Conservation (phyloP, 2,113 vertebrate species). For the Forbesichthys papilliferus region DNA sequence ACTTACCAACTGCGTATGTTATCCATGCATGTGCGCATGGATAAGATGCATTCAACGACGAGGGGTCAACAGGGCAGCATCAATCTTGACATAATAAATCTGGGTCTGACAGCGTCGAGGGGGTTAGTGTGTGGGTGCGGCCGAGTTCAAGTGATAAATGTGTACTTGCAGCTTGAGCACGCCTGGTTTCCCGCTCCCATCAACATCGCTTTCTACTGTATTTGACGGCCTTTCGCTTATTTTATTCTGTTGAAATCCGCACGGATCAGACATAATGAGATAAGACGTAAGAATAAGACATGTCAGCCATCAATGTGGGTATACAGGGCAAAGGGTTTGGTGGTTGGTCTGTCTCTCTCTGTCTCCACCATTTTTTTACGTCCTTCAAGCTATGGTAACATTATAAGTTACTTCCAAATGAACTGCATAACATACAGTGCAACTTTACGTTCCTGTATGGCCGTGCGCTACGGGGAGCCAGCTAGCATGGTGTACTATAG, state of each 20-base stretch:
- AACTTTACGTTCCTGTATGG: neutral
- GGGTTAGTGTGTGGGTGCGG: conserved; percentile 25
- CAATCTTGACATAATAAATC: conserved; percentile 40
- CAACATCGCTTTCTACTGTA: conserved; percentile 8
- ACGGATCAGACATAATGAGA: conserved; percentile 45
- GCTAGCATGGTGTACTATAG: conserved; percentile 30
- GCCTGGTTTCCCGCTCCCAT: conserved; percentile 23
- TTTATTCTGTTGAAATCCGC: conserved; percentile 40
- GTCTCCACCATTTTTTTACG: neutral
- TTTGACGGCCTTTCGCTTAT: conserved; percentile 21
- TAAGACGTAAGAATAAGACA: conserved; percentile 20
- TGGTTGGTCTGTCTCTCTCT: conserved; percentile 4
- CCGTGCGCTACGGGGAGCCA: conserved; percentile 17
- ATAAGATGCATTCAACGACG: conserved; percentile 22
- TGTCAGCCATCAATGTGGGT: conserved; percentile 15
- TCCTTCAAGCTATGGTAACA: neutral
- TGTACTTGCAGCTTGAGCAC: conserved; percentile 36
- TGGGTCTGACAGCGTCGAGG: conserved; percentile 26
- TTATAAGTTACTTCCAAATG: neutral
- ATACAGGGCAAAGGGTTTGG: conserved; percentile 17
- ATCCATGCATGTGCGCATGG: neutral
- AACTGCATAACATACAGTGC: no score
- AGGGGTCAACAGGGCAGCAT: conserved; percentile 19
- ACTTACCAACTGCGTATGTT: neutral
- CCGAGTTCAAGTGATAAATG: conserved; percentile 31